Evolutionary conservation across 1,140 invertebrate species (phyloP), one percentile per base, ranked within the genome.

Genomic region (Contarinia nasturtii): DNA sequence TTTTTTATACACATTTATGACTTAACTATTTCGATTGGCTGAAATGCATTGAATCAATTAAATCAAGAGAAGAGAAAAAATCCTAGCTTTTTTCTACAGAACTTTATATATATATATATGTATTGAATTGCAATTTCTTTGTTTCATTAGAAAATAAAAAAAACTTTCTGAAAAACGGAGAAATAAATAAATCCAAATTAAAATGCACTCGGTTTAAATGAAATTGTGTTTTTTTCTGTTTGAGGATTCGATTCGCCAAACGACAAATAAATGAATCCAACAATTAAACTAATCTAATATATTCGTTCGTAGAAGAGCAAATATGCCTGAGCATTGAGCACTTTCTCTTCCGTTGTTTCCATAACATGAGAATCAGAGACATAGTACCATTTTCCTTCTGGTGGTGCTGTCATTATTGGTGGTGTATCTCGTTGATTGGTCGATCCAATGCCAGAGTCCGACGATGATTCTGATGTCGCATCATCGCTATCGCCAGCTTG

Each of bases 231-330:
- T 8, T 34, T 34, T 34, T 8, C 14, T 14, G 14, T 14, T 38
- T 38, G 36, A 38, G 12, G 5, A 7, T 38, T n/a, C 36, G 17
- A 38, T 38, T 38, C 12, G 12, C 17, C 3, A 38, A 38, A n/a
- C 17, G 12, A 27, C 27, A 27, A 10, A 27, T 27, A 27, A 27
- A n/a, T n/a, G n/a, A 40, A 40, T 40, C 37, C 37, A 40, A 40
- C 14, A 15, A 14, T 40, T 18, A 7, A 40, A 15, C 7, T 18
- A 4, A n/a, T 43, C 71, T 76, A 84, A 57, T 79, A 69, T 57
- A 89, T 79, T 60, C 88, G 74, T 68, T 97, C 91, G 65, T 98
- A 98, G 65, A 98, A 98, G 15, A 98, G 71, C 38, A 98, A 70
- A 67, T 97, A 98, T n/a, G 94, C 93, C 67, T 96, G 84, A 36